phyloP scores from a whole-genome alignment of 1,140 invertebrate genomes.

The Zaprionus lachaisei region DNA sequence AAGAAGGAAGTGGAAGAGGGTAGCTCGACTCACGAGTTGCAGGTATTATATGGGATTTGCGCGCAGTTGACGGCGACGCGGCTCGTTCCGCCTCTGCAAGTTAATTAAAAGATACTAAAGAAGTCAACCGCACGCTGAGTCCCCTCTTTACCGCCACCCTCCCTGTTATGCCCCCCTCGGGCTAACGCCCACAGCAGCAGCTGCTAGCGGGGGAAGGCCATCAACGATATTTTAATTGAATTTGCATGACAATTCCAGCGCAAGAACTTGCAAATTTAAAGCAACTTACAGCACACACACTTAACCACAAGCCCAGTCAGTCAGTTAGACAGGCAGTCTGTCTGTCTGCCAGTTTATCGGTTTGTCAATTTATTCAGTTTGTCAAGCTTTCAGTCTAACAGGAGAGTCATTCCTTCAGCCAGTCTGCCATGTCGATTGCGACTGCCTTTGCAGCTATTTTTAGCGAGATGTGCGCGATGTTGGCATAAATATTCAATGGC shows the following conservation, averaged over 20 bases:
- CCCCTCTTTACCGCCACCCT: too few relatives aligned
- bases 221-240: slow-evolving; percentile 76
- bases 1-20: background rate
- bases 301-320: slow-evolving; percentile 30
- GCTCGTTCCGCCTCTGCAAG: slow-evolving; percentile 43
- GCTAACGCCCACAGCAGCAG: background rate
- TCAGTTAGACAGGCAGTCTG: slow-evolving; percentile 28
- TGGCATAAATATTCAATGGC: slow-evolving; percentile 64
- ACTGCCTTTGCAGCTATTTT: slow-evolving; percentile 58
- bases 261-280: slow-evolving; percentile 39
- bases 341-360: background rate
- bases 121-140: slow-evolving; percentile 42
- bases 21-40: slow-evolving; percentile 12
- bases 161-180: too few relatives aligned
- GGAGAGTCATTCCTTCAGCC: background rate
- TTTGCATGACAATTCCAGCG: slow-evolving; percentile 73
- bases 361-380: background rate
- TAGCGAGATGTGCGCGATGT: slow-evolving; percentile 59
- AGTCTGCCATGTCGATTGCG: background rate
- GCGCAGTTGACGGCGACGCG: slow-evolving; percentile 48
- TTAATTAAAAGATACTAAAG: slow-evolving; percentile 81
- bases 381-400: background rate
- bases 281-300: slow-evolving; percentile 14
- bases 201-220: slow-evolving; percentile 2
- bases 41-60: slow-evolving; percentile 54